These are phyloP conservation scores for Ametastegia equiseti DNA, from an alignment of 2,888 invertebrate species.

Conservation along the genomic window DNA sequence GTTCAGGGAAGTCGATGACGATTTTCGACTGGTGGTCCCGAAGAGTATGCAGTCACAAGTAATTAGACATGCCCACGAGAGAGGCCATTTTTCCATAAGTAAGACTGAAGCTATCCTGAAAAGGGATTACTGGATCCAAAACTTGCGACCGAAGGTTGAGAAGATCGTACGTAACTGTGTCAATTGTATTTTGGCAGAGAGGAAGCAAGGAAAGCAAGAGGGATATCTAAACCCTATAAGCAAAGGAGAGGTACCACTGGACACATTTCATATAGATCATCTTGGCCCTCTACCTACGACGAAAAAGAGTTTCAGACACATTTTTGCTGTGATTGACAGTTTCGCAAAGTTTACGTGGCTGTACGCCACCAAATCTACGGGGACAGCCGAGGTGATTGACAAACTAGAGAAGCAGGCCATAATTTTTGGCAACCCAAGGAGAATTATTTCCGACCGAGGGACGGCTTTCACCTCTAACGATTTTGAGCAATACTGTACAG, in stretches of 20 bases:
- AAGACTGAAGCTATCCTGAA: slow-evolving; percentile 60
- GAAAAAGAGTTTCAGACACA: slow-evolving; percentile 61
- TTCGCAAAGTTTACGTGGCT: slow-evolving; percentile 67
- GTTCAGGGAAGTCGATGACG: neutral
- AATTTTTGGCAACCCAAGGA: slow-evolving; percentile 57
- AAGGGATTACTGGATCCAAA: slow-evolving; percentile 52
- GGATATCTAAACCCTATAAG: slow-evolving; percentile 61
- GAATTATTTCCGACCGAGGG: slow-evolving; percentile 59
- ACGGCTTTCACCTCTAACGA: slow-evolving; percentile 56
- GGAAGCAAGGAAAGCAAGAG: slow-evolving; percentile 64
- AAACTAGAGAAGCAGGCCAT: slow-evolving; percentile 56
- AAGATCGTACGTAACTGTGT: slow-evolving; percentile 56
- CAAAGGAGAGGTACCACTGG: slow-evolving; percentile 63
- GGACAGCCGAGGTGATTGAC: slow-evolving; percentile 58
- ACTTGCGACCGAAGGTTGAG: slow-evolving; percentile 53
- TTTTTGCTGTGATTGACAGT: slow-evolving; percentile 65
- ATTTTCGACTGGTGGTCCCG: slow-evolving; percentile 62
- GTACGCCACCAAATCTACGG: slow-evolving; percentile 63
- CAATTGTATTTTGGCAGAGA: slow-evolving; percentile 60
- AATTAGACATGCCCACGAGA: slow-evolving; percentile 64
- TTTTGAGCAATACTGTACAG: slow-evolving; percentile 62
- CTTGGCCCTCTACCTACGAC: slow-evolving; percentile 65
- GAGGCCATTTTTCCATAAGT: slow-evolving; percentile 65
- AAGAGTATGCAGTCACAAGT: slow-evolving; percentile 66
- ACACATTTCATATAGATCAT: slow-evolving; percentile 67